Evolutionary conservation across 2,797 vertebrate species (phyloP), one percentile per base, ranked within the genome.

Genomic region (Protonibea diacanthus): DNA sequence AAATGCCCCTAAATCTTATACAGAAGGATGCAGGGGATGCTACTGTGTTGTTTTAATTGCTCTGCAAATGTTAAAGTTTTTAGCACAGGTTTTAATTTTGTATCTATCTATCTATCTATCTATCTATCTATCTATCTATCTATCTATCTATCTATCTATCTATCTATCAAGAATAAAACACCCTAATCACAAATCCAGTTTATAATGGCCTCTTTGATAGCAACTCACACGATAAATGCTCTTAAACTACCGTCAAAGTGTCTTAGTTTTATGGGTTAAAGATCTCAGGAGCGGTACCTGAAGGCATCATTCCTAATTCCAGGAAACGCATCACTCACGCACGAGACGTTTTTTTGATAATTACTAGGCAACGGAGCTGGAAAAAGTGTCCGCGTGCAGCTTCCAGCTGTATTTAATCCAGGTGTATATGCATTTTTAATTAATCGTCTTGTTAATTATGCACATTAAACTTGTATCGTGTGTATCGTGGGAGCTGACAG

Each of bases 391-490:
- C 23, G 21, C 66, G 40, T 42, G 57, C 38, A 18, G 25, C 58
- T 10, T 17, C 7, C 40, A 52, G 11, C 27, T 15, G 23, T n/a
- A 1, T 6, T 38, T 38, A 38, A 38, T 38, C 33, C 33, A 38
- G 33, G 33, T 38, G 9, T 38, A 38, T 2, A 38, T 8, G 1
- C 7, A 8, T 33, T 33, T 38, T 38, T 38, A 38, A 21, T 63
- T 1, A 27, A 38, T 45, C 4, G 25, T 0, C 61, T 51, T 2
- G 78, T 59, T 55, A 73, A 51, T 73, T 81, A 74, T 76, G 70
- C 44, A 47, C 71, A 3, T 9, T 27, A 38, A 65, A 1, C 62
- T 42, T 53, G 1, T 9, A 2, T 29, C 29, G 29, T 6, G 6
- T 4, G 56, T 27, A 58, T 65, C 44, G 44, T 45, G 59, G 53